phyloP scores from a whole-genome alignment of 1,140 invertebrate genomes.

The Samia ricini region DNA sequence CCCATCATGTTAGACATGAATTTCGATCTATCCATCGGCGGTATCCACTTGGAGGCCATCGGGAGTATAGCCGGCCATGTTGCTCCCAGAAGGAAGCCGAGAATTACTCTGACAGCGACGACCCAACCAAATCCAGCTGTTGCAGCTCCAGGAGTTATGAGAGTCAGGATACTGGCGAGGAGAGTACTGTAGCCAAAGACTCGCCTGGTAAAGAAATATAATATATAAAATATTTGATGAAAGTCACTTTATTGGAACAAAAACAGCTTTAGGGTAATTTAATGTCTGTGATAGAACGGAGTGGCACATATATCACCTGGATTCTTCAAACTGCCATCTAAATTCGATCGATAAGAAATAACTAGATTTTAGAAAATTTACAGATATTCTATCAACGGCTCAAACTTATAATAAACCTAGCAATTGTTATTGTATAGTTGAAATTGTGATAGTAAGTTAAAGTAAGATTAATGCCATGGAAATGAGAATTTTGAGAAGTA shows the following conservation, averaged over 20 bases:
- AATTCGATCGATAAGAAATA: too few relatives aligned
- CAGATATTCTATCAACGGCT: too few relatives aligned
- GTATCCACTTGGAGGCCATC: conserved; percentile 94
- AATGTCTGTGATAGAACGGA: too few relatives aligned
- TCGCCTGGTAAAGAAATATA: conserved; percentile 52
- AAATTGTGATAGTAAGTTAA: too few relatives aligned
- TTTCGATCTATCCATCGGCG: conserved; percentile 92
- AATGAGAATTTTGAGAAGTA: too few relatives aligned
- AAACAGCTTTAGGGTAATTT: neutral
- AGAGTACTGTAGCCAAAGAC: conserved; percentile 93
- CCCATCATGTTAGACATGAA: conserved; percentile 94
- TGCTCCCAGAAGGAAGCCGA: conserved; percentile 89
- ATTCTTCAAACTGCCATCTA: too few relatives aligned
- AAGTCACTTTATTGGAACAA: neutral
- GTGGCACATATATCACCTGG: too few relatives aligned
- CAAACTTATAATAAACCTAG: too few relatives aligned
- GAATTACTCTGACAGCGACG: conserved; percentile 80
- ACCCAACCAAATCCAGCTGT: conserved; percentile 80
- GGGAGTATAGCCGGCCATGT: conserved; percentile 95
- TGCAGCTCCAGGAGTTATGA: conserved; percentile 88
- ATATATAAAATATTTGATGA: conserved; percentile 4
- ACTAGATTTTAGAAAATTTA: too few relatives aligned
- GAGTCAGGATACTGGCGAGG: conserved; percentile 87
- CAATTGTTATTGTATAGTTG: too few relatives aligned
- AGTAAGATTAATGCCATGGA: too few relatives aligned